Evolutionary conservation across 2,888 invertebrate species (phyloP).

Genomic region (Salpingus planirostris): DNA sequence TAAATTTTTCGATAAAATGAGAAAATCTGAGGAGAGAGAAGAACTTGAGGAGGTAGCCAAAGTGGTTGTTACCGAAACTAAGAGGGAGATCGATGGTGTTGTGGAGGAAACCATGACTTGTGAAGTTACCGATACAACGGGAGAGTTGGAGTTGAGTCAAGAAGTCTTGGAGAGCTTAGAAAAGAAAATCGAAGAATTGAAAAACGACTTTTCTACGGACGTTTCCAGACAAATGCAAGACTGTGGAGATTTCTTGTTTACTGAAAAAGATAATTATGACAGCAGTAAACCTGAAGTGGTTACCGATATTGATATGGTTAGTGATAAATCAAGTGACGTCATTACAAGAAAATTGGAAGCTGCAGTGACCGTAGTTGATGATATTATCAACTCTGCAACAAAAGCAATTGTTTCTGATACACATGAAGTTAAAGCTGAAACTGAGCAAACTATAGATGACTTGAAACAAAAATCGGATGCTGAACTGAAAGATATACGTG

Average conservation of each 20-base stretch:
- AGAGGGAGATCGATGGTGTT: background rate
- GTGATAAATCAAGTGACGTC: no score
- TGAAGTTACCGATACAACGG: no score
- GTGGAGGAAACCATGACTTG: constrained; percentile 5
- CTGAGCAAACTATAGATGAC: constrained; percentile 4
- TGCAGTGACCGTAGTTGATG: no score
- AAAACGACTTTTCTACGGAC: constrained; percentile 10
- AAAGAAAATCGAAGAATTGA: constrained; percentile 21
- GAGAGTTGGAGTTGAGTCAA: constrained; percentile 8
- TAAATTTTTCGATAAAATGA: constrained; percentile 12
- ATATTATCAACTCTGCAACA: no score
- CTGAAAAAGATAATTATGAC: constrained; percentile 17
- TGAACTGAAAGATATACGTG: constrained; percentile 2
- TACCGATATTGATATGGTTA: constrained; percentile 10
- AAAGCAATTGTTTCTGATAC: no score
- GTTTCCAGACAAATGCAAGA: constrained; percentile 7
- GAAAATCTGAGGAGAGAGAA: constrained; percentile 7
- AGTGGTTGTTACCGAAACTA: background rate
- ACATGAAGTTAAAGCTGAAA: background rate
- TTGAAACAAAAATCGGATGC: constrained; percentile 12
- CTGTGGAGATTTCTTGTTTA: constrained; percentile 13
- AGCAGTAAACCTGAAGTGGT: constrained; percentile 13
- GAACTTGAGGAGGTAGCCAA: constrained; percentile 1
- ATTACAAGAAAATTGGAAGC: no score
- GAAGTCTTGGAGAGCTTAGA: constrained; percentile 11